Percentiles rank a stretch among this genome's conserved stretches.
Conservation (phyloP, 2,797 vertebrate genomes). For the Craterocephalus amniculus region DNA sequence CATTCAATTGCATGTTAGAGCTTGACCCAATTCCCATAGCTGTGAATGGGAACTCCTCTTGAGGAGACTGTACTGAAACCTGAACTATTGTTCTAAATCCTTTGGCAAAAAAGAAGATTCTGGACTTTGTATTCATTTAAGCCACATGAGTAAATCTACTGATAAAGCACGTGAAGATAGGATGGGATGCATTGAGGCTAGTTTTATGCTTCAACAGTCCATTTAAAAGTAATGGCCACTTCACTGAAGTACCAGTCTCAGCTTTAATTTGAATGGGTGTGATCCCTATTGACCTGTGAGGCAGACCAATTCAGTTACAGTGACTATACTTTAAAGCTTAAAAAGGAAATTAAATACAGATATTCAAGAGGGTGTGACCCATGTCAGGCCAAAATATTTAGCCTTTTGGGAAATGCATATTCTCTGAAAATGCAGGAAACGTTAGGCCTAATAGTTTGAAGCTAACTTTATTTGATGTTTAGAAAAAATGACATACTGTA, state of each 20-base stretch:
- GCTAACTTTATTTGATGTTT: no score
- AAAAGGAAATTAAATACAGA: neutral
- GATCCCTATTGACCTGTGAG: neutral
- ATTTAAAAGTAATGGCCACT: neutral
- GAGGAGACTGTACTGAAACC: neutral
- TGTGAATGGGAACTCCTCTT: neutral
- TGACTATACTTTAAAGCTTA: neutral
- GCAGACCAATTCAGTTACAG: neutral
- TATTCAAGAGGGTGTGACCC: no score
- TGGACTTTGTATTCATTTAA: no score
- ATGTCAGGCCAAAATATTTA: no score
- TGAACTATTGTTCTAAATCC: neutral
- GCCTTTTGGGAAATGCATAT: no score
- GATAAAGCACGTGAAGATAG: neutral
- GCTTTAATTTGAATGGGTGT: neutral
- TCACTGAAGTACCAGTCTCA: neutral
- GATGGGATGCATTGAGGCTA: neutral
- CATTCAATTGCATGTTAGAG: conserved; percentile 13
- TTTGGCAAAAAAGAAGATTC: conserved; percentile 1
- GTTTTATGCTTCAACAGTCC: neutral
- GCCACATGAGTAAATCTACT: neutral
- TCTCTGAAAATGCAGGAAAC: no score
- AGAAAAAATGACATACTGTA: no score
- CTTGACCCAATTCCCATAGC: conserved; percentile 15
- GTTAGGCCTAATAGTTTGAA: no score